Evolutionary conservation across 2,888 invertebrate species (phyloP), one percentile per base, ranked within the genome.

Genomic region (Neoitamus cyanurus): DNA sequence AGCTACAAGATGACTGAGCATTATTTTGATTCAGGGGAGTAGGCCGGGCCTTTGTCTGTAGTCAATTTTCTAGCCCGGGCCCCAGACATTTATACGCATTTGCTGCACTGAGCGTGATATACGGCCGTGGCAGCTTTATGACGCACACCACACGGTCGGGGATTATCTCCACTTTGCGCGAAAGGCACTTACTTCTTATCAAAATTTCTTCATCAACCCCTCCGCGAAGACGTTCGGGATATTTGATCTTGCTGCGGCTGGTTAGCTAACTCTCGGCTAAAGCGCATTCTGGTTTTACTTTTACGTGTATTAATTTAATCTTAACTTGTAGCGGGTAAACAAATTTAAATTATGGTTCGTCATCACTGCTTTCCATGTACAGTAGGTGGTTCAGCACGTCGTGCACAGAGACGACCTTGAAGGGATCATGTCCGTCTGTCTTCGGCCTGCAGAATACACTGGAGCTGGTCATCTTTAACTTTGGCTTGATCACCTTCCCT

Each of bases 11-110:
- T 85, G 85, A 85, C 83, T 85, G 84, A 85, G 83, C 84, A 83
- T 85, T 85, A 85, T 85, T 85, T 84, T 85, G 85, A 84, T 85
- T 85, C 48, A 48, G 70, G 84, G 34, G 30, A 82, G 78, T 31
- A 70, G 70, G 70, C 31, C 5, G 15, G 6, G 31, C n/a, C 34
- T 31, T 72, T 34, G 34, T 34, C 31, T 72, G 34, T 15, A 72
- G 72, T 31, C 30, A 72, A 72, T 31, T n/a, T 28, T 30, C 34
- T 15, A 72, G 34, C 34, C 34, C 30, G 15, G 25, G 72, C 30
- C 31, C 31, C 34, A 31, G 34, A 72, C 34, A 72, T 72, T 72
- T 72, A 72, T 72, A 72, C 28, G 72, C 30, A 58, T 58, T 58
- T 20, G 58, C 58, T 58, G 58, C 58, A 58, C 58, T 58, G 58